These are phyloP conservation scores for Diabrotica undecimpunctata DNA, from an alignment of 1,140 invertebrate species.

Conservation along the genomic window DNA sequence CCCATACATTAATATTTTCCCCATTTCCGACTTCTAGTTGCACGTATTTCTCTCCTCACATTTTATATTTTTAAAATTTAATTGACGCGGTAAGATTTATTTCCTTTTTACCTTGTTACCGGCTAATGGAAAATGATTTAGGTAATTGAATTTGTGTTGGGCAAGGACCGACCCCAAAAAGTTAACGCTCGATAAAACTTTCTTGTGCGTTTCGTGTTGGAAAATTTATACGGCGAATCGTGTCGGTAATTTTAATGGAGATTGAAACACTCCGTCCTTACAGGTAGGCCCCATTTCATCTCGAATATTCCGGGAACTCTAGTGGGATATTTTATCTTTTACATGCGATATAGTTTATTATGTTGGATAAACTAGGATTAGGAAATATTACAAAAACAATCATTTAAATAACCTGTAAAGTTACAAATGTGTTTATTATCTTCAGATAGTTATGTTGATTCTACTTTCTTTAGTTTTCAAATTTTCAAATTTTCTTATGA, in stretches of 20 bases:
- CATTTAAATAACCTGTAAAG: no score
- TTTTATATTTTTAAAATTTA: not conserved
- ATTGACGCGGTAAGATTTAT: not conserved
- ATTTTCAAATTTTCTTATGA: no score
- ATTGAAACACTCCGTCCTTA: not conserved
- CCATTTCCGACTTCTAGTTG: no score
- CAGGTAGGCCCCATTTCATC: not conserved
- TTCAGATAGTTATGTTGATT: no score
- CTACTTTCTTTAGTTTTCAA: no score
- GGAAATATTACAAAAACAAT: no score
- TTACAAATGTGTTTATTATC: no score
- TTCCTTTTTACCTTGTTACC: conserved; percentile 2
- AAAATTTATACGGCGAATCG: not conserved
- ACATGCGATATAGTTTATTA: no score
- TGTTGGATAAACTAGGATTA: no score
- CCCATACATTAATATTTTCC: no score
- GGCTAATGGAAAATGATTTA: not conserved
- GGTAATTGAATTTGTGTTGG: not conserved
- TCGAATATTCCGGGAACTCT: no score
- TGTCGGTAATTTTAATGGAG: conserved; percentile 2
- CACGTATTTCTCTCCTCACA: not conserved
- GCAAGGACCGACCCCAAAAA: not conserved
- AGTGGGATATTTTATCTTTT: no score
- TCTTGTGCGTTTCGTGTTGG: not conserved
- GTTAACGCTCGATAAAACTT: conserved; percentile 2